phyloP scores from a whole-genome alignment of 1,140 invertebrate species.

The Paraescarpia echinospica region DNA sequence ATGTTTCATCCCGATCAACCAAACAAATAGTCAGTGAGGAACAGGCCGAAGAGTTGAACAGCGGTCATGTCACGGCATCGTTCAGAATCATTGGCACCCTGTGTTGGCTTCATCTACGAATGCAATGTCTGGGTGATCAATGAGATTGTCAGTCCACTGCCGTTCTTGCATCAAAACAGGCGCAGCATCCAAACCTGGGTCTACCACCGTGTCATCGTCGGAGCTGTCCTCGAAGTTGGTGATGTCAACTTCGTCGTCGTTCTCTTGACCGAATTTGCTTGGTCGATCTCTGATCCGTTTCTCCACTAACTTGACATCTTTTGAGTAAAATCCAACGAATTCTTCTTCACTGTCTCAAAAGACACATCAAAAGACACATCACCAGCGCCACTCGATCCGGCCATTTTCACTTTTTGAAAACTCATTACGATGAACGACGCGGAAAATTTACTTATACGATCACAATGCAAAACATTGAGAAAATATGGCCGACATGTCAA shows the following conservation, averaged over 20 bases:
- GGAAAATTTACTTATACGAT: conserved; percentile 10
- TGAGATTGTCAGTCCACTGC: not conserved
- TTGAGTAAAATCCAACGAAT: not conserved
- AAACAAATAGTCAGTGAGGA: no score
- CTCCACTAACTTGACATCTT: not conserved
- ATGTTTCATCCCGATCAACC: not conserved
- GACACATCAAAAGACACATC: conserved; percentile 6
- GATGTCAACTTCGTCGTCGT: not conserved
- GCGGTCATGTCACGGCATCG: no score
- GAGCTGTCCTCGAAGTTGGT: not conserved
- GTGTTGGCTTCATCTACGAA: not conserved
- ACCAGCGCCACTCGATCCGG: not conserved
- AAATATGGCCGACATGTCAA: conserved; percentile 4
- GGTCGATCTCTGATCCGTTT: not conserved
- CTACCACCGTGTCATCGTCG: not conserved
- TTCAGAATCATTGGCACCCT: not conserved
- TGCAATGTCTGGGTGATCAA: not conserved
- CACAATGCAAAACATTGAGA: conserved; percentile 12
- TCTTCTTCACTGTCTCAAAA: conserved; percentile 7
- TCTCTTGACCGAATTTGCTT: not conserved
- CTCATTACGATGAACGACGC: not conserved
- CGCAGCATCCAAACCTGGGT: not conserved
- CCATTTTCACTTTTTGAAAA: no score
- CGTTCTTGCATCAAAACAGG: no score
- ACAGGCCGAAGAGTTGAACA: no score